A percentile compares a stretch with the other conserved stretches of the same genome.
Evolutionary conservation across 2,888 invertebrate genomes (phyloP).

Genomic region (Napeogenes inachia): DNA sequence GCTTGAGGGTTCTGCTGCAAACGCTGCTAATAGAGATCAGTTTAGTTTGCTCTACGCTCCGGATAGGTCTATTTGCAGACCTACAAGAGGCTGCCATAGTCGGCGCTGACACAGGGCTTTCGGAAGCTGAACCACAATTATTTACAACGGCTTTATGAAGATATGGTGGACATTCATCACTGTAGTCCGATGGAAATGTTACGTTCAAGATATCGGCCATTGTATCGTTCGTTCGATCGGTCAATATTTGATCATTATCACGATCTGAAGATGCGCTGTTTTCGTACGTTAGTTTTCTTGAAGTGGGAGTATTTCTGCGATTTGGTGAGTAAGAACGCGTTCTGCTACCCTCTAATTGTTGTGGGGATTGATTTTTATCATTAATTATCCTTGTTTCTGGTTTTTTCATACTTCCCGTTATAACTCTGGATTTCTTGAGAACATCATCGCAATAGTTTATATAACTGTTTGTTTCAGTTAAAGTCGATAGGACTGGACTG

Average conservation of each 20-base stretch:
- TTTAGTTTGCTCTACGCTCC: conserved; percentile 42
- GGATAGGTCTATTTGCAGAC: conserved; percentile 44
- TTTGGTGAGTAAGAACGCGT: conserved; percentile 52
- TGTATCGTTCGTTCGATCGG: conserved; percentile 72
- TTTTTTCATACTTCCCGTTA: conserved; percentile 55
- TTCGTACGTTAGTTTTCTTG: conserved; percentile 58
- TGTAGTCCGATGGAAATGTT: conserved; percentile 65
- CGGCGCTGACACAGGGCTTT: conserved; percentile 28
- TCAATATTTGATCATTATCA: conserved; percentile 57
- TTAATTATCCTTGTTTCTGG: conserved; percentile 23
- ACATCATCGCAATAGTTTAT: conserved; percentile 57
- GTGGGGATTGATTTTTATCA: conserved; percentile 34
- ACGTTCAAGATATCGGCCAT: conserved; percentile 65
- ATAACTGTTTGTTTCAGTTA: conserved; percentile 58
- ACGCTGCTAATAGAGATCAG: conserved; percentile 44
- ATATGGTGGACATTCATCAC: conserved; percentile 43
- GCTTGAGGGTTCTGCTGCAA: conserved; percentile 28
- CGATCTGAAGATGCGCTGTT: conserved; percentile 54
- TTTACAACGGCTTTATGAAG: conserved; percentile 29
- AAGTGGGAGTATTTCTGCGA: conserved; percentile 37
- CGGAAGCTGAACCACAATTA: conserved; percentile 35
- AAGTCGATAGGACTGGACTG: conserved; percentile 47
- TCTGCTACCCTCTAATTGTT: conserved; percentile 37
- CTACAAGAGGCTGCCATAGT: conserved; percentile 27
- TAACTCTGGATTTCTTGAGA: conserved; percentile 58